Evolutionary conservation across 2,797 vertebrate species (phyloP).

Genomic region (Champsocephalus gunnari): DNA sequence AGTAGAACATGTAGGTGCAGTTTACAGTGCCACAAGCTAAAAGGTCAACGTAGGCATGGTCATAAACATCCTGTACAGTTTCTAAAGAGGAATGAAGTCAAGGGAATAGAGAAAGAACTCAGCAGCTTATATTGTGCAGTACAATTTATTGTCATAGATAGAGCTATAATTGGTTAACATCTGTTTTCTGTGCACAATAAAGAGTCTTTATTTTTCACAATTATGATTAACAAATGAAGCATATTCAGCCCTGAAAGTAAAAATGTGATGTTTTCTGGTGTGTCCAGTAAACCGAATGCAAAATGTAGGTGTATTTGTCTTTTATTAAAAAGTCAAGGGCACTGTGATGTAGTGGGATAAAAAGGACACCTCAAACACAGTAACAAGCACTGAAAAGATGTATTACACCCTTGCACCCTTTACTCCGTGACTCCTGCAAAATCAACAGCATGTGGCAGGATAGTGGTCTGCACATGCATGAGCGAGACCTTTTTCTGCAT

Average conservation of each 20-base stretch:
- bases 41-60: not conserved
- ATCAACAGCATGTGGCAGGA: conserved; percentile 36
- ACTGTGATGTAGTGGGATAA: conserved; percentile 25
- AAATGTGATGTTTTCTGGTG: conserved; percentile 10
- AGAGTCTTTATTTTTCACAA: conserved; percentile 7
- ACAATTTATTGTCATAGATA: not conserved
- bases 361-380: conserved; percentile 45
- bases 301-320: conserved; percentile 22
- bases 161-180: not conserved
- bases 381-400: conserved; percentile 36
- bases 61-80: not conserved
- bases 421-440: conserved; percentile 34
- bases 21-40: not conserved
- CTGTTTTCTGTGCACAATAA: conserved; percentile 14
- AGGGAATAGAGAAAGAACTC: conserved; percentile 2
- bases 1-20: not conserved
- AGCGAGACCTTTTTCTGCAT: not conserved
- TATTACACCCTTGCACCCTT: conserved; percentile 40
- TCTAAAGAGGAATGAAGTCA: not conserved
- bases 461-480: conserved; percentile 9
- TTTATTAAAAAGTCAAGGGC: conserved; percentile 48
- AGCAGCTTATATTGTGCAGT: not conserved
- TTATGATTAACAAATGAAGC: not conserved
- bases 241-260: conserved; percentile 21
- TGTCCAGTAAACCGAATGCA: conserved; percentile 21